These are phyloP conservation scores for Pipistrellus pygmaeus DNA, from an alignment of 2,797 vertebrate genomes.

Conservation along the genomic window DNA sequence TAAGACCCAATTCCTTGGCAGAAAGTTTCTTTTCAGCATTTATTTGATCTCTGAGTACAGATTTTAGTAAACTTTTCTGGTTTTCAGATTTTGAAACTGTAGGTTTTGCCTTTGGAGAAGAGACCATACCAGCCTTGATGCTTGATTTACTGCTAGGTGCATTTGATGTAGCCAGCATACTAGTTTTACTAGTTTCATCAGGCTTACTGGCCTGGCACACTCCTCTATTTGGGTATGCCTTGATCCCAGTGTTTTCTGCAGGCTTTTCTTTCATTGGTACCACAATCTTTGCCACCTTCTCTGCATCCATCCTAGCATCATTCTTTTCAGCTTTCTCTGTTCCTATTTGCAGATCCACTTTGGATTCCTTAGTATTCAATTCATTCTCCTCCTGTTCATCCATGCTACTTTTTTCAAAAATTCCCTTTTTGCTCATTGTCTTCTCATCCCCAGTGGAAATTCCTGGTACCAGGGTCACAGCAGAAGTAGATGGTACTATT, in stretches of 20 bases:
- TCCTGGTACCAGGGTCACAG: fast-evolving
- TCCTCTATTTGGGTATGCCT: slow-evolving; percentile 74
- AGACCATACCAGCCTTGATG: slow-evolving; percentile 70
- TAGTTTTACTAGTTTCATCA: slow-evolving; percentile 33
- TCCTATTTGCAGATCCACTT: slow-evolving; percentile 60
- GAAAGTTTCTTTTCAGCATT: slow-evolving; percentile 79
- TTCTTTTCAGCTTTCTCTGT: slow-evolving; percentile 75
- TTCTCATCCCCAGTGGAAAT: neutral
- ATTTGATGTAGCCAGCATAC: neutral
- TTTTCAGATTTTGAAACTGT: slow-evolving; percentile 70
- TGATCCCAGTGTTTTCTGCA: slow-evolving; percentile 5
- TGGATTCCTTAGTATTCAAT: neutral
- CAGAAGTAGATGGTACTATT: neutral
- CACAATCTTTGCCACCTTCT: slow-evolving; percentile 56
- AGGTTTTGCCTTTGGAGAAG: slow-evolving; percentile 76
- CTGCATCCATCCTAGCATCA: neutral
- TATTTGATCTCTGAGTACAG: slow-evolving; percentile 64
- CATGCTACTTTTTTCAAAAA: slow-evolving; percentile 34
- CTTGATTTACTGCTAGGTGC: slow-evolving; percentile 58
- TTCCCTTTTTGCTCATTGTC: fast-evolving
- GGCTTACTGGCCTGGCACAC: slow-evolving; percentile 15
- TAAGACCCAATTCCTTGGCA: slow-evolving; percentile 59
- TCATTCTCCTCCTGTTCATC: slow-evolving; percentile 69
- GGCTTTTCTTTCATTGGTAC: slow-evolving; percentile 22
- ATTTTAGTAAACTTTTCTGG: slow-evolving; percentile 77